Percentiles rank a stretch among this genome's conserved stretches.
Evolutionary conservation across 2,113 vertebrate species (phyloP).

Genomic region (Ramphastos sulfuratus): DNA sequence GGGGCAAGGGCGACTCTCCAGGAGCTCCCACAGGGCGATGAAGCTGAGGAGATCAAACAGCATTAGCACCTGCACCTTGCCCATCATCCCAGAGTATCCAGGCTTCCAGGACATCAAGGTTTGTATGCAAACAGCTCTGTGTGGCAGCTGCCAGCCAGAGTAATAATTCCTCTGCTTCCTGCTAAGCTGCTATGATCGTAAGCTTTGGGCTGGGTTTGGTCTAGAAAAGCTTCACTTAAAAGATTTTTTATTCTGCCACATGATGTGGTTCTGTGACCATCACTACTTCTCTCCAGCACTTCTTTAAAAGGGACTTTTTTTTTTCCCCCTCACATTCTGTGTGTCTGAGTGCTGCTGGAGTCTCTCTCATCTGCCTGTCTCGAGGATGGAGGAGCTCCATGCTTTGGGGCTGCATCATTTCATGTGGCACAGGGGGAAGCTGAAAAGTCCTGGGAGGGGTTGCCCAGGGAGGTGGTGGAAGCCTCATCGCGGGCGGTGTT

Average conservation of each 20-base stretch:
- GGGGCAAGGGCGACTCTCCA: neutral
- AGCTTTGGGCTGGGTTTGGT: neutral
- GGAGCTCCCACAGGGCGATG: neutral
- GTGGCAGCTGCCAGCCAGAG: neutral
- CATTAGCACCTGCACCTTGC: conserved; percentile 11
- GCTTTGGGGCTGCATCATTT: too few species aligned
- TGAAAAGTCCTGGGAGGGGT: too few species aligned
- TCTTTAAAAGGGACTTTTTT: too few species aligned
- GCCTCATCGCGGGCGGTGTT: too few species aligned
- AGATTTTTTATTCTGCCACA: neutral
- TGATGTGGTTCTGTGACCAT: too few species aligned
- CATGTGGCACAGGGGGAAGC: too few species aligned
- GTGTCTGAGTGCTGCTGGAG: too few species aligned
- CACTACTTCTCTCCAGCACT: too few species aligned
- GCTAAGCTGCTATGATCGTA: neutral
- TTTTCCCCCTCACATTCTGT: too few species aligned
- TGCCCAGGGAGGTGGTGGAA: too few species aligned
- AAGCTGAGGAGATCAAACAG: neutral
- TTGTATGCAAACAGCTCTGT: neutral
- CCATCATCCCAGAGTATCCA: conserved; percentile 71
- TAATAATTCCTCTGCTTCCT: neutral
- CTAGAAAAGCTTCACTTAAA: neutral
- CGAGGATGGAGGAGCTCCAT: too few species aligned
- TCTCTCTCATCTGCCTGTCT: too few species aligned
- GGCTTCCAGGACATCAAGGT: conserved; percentile 73